Evolutionary conservation across 2,113 vertebrate genomes (phyloP).

Genomic region (Serilophus lunatus): DNA sequence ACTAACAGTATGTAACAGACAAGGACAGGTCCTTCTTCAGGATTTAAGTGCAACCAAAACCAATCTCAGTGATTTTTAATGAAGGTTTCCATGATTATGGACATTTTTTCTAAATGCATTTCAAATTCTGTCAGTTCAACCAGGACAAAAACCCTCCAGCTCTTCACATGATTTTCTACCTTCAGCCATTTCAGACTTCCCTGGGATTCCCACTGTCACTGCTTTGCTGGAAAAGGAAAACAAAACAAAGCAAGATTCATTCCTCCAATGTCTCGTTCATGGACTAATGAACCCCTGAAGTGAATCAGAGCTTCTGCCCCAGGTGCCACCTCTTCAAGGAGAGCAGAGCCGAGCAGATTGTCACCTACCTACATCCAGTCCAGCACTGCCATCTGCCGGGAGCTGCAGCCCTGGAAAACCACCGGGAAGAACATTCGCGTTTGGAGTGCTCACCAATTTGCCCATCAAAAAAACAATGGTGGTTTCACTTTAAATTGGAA

Average conservation of each 20-base stretch:
- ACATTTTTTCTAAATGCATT: background rate
- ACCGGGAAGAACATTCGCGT: rapidly evolving
- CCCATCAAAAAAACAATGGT: rapidly evolving
- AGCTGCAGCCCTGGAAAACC: background rate
- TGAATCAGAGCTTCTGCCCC: rapidly evolving
- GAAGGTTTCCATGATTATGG: background rate
- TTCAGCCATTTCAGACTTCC: background rate
- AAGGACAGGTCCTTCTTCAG: background rate
- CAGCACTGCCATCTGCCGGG: constrained; percentile 67
- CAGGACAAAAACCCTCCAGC: background rate
- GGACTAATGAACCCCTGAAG: rapidly evolving
- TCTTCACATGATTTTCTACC: rapidly evolving
- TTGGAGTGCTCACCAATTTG: no score
- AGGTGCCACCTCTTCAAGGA: background rate
- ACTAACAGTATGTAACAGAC: rapidly evolving
- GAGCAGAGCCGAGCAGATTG: background rate
- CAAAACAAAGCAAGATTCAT: background rate
- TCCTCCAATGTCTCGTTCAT: background rate
- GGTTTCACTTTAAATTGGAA: background rate
- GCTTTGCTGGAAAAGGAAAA: background rate
- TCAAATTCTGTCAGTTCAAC: background rate
- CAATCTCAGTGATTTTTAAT: background rate
- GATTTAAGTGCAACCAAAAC: background rate
- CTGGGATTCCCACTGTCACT: background rate
- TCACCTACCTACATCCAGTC: background rate